These are phyloP conservation scores for Xanthia icteritia DNA, from an alignment of 2,888 invertebrate species.

Conservation along the genomic window DNA sequence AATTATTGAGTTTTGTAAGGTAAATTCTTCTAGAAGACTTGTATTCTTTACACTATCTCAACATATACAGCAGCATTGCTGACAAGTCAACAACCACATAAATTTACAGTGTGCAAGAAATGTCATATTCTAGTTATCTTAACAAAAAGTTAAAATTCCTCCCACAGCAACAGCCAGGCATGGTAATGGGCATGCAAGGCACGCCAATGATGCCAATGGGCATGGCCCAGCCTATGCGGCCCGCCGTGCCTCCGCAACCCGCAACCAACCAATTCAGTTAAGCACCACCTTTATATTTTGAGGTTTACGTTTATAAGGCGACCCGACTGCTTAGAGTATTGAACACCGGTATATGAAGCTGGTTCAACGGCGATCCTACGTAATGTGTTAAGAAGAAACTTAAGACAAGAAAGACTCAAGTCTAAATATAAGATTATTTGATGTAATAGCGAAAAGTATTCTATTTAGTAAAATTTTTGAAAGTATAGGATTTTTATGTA, in stretches of 20 bases:
- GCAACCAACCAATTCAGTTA: constrained; percentile 88
- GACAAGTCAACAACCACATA: not conserved
- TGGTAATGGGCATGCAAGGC: constrained; percentile 88
- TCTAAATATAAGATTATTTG: constrained; percentile 45
- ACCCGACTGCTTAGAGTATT: constrained; percentile 62
- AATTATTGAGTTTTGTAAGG: constrained; percentile 8
- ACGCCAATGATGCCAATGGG: constrained; percentile 84
- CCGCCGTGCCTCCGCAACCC: constrained; percentile 83
- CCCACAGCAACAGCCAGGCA: constrained; percentile 87
- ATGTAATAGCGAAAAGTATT: constrained; percentile 51
- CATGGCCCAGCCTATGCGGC: constrained; percentile 83
- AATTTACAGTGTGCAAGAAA: constrained; percentile 1
- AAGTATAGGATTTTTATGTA: constrained; percentile 44
- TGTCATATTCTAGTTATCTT: constrained; percentile 1
- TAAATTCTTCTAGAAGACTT: constrained; percentile 34
- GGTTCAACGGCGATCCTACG: constrained; percentile 6
- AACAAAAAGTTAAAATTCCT: constrained; percentile 35
- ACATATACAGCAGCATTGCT: not conserved
- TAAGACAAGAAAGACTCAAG: constrained; percentile 31
- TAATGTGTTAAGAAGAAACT: constrained; percentile 22
- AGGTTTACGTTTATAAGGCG: constrained; percentile 65
- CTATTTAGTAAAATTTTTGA: constrained; percentile 64
- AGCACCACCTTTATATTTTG: constrained; percentile 67
- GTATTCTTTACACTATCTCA: constrained; percentile 3
- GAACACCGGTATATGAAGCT: constrained; percentile 40